Base-by-base conservation (phyloP, 2,113 vertebrate species). In the Trogon melanurus region DNA sequence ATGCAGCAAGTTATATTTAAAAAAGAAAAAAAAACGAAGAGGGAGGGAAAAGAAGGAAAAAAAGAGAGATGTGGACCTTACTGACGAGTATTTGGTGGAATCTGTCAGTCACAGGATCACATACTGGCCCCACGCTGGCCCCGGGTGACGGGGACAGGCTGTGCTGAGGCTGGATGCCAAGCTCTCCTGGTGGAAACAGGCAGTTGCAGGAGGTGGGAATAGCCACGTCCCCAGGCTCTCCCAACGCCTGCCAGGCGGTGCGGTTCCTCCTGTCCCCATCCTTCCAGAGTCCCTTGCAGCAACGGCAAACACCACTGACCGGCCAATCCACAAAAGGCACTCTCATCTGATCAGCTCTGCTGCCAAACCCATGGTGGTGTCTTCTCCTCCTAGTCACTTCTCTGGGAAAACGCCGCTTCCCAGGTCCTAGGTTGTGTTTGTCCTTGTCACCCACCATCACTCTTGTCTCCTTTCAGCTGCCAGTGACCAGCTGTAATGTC, bases 261-360 rank as follows among this genome's bases (percentile, higher is more conserved):
- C 1, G 0, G 45, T 29, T 81, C 60, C 71, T 9, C 30, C 7
- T 17, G 21, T 34, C 32, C 34, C 30, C 25, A 6, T 11, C 26
- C n/a, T 53, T 84, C 70, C 73, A 81, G 48, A 22, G 38, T 76
- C 10, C 18, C 12, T 6, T 38, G 36, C 10, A 32, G 30, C 1
- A 1, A 25, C 4, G 5, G 22, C 2, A 8, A 62, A 50, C 16
- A 30, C 15, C n/a, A 9, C 36, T 34, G 32, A 51, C 9, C 1
- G 5, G 34, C 36, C 72, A 45, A 4, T 19, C 30, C 69, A 36
- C 45, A 56, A 72, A 65, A 30, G 61, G 8, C 38, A 44, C 12
- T 2, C 11, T 80, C 30, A 29, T 45, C 62, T 41, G 15, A 64
- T 8, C 34, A 65, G 4, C 18, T 30, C 38, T 60, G 3, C 61